A percentile compares a stretch with the other conserved stretches of the same genome.
phyloP scores from a whole-genome alignment of 2,797 vertebrate species.

The Toxotes lorentzi region DNA sequence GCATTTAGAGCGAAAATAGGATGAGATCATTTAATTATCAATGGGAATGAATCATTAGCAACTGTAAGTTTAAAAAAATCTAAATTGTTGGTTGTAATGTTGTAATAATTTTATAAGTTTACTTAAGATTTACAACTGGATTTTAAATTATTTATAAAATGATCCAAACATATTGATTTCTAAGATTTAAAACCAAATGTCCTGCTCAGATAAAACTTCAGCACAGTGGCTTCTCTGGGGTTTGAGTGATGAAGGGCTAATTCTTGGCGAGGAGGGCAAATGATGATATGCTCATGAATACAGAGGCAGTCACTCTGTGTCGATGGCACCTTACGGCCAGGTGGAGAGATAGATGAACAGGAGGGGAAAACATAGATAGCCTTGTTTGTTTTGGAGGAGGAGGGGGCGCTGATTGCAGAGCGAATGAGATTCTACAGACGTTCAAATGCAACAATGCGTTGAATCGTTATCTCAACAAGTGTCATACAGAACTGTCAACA shows the following conservation, averaged over 20 bases:
- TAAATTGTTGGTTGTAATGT: not conserved
- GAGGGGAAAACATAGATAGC: constrained; percentile 20
- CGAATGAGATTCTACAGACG: constrained; percentile 23
- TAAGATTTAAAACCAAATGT: constrained; percentile 21
- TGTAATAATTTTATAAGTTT: not conserved
- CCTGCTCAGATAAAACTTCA: constrained; percentile 20
- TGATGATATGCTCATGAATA: constrained; percentile 71
- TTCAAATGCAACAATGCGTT: constrained; percentile 9
- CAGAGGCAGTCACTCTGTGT: constrained; percentile 61
- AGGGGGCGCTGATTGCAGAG: constrained; percentile 38
- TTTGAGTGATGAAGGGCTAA: constrained; percentile 77
- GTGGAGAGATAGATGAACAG: constrained; percentile 63
- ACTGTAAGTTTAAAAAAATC: not conserved
- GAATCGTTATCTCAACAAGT: constrained; percentile 15
- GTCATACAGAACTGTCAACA: not conserved
- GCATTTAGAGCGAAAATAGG: constrained; percentile 33
- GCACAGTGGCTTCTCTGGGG: constrained; percentile 2
- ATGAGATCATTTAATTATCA: constrained; percentile 44
- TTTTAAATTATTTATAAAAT: not conserved
- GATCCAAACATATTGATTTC: constrained; percentile 11
- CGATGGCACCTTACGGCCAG: constrained; percentile 51
- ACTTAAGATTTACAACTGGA: not conserved
- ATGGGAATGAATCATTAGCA: constrained; percentile 9
- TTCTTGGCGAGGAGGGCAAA: constrained; percentile 65
- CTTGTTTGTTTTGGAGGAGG: constrained; percentile 45